A percentile compares a stretch with the other conserved stretches of the same genome.
phyloP scores from a whole-genome alignment of 2,113 vertebrate genomes.

The Lates calcarifer region DNA sequence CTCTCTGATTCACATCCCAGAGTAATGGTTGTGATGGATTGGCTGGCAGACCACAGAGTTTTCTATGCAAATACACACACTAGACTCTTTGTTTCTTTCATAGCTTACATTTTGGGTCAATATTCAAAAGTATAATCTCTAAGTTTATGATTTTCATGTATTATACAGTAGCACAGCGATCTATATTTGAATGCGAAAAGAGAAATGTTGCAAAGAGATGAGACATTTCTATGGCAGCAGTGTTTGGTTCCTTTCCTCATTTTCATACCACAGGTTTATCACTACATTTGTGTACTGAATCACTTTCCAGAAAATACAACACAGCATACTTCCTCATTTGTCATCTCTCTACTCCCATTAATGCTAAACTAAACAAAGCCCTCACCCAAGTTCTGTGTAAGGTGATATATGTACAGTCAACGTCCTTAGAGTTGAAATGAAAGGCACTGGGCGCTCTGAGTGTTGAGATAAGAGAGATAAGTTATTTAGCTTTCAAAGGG shows the following conservation, averaged over 20 bases:
- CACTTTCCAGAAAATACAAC: constrained; percentile 2
- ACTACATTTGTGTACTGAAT: neutral
- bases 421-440: constrained; percentile 2
- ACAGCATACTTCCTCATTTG: constrained; percentile 13
- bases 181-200: too few relatives aligned
- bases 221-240: neutral
- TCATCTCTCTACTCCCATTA: neutral
- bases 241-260: neutral
- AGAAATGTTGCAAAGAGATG: neutral
- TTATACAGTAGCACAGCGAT: too few relatives aligned
- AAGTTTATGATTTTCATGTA: neutral
- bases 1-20: neutral
- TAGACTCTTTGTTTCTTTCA: neutral
- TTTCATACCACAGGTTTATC: neutral
- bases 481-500: constrained; percentile 20
- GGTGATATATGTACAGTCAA: constrained; percentile 17
- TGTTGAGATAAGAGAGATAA: constrained; percentile 64
- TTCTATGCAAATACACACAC: constrained; percentile 33
- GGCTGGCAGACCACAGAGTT: neutral
- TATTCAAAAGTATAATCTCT: neutral
- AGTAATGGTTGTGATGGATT: neutral
- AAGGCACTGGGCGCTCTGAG: constrained; percentile 7
- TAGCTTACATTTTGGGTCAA: neutral
- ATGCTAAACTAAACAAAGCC: constrained; percentile 13
- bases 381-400: neutral